Conservation (phyloP, 2,888 invertebrate genomes). For the Brachynemurus nebulosus region DNA sequence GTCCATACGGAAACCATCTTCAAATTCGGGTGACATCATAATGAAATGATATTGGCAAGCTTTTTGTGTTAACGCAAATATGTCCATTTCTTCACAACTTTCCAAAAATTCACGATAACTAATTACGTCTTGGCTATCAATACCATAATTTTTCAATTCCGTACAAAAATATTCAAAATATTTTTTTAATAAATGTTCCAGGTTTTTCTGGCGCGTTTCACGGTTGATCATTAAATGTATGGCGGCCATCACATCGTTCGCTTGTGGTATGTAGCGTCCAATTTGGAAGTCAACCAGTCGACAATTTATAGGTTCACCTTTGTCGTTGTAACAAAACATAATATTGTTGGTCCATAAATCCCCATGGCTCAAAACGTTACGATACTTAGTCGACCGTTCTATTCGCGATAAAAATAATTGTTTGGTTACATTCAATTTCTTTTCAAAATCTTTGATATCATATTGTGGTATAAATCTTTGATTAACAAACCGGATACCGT, state of each 20-base stretch:
- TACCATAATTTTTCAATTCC: not conserved
- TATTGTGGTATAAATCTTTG: not conserved
- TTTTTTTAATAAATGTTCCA: not conserved
- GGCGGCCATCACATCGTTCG: not conserved
- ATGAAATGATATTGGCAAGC: not conserved
- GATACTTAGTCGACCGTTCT: not conserved
- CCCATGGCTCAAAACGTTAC: conserved; percentile 1
- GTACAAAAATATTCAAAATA: not conserved
- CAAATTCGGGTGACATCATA: not conserved
- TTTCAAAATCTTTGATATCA: not conserved
- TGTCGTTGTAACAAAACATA: not conserved
- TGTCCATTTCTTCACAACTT: not conserved
- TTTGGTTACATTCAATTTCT: not conserved
- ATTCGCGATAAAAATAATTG: no score
- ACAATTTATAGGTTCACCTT: not conserved
- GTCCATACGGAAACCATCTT: not conserved
- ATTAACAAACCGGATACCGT: not conserved
- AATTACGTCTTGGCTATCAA: not conserved
- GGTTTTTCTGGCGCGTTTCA: not conserved
- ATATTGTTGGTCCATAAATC: conserved; percentile 2
- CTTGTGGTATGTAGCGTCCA: not conserved
- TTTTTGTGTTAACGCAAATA: not conserved
- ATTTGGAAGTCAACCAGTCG: not conserved
- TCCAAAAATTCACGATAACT: not conserved
- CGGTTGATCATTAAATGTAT: not conserved